These are phyloP conservation scores for Protophormia terraenovae DNA, from an alignment of 2,888 invertebrate species.

Conservation along the genomic window DNA sequence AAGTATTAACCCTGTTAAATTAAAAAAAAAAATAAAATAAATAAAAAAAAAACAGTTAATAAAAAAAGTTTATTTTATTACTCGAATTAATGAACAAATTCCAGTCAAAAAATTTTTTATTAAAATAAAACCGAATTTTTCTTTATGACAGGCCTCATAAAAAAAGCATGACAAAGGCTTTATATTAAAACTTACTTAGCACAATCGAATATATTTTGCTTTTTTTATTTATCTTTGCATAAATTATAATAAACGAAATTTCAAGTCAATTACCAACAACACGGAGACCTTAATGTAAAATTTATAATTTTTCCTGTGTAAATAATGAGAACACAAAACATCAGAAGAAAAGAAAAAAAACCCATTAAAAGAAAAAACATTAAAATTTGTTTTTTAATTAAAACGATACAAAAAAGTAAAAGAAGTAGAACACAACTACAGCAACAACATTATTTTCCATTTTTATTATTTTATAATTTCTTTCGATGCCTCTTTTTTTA, in stretches of 20 bases:
- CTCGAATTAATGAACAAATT: conserved; percentile 1
- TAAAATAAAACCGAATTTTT: background rate
- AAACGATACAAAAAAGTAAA: background rate
- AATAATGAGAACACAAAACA: background rate
- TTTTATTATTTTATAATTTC: conserved; percentile 34
- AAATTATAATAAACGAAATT: conserved; percentile 20
- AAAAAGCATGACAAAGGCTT: background rate
- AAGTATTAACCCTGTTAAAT: too few species aligned
- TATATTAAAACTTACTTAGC: background rate
- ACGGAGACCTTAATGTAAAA: background rate
- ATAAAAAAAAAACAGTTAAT: background rate
- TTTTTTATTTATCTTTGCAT: background rate
- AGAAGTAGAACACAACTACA: too few species aligned
- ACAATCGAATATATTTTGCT: conserved; percentile 1
- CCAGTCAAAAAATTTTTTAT: background rate
- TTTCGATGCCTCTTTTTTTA: background rate
- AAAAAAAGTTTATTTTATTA: background rate
- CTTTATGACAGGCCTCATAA: background rate
- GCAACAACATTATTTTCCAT: conserved; percentile 2
- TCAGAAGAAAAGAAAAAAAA: background rate
- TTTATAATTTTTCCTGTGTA: background rate
- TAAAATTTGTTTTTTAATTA: conserved; percentile 41
- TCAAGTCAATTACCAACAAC: background rate
- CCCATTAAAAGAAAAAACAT: background rate
- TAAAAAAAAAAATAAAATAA: background rate